phyloP scores from a whole-genome alignment of 1,140 invertebrate genomes.

The Saccostrea cuccullata region DNA sequence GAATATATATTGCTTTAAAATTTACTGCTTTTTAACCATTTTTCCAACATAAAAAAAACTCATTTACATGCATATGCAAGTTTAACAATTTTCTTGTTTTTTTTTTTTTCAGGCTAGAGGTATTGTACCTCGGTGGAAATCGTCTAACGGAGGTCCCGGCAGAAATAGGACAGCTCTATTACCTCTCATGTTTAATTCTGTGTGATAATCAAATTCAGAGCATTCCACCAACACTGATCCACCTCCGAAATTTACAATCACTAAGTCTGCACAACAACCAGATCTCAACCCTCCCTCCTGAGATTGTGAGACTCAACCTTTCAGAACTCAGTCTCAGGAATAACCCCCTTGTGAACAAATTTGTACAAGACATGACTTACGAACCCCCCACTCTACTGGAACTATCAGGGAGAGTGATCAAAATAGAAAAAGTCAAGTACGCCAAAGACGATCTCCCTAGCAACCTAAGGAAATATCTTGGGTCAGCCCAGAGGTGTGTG shows the following conservation, averaged over 20 bases:
- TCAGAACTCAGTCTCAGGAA: conserved; percentile 91
- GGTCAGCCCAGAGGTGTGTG: conserved; percentile 93
- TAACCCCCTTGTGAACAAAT: conserved; percentile 96
- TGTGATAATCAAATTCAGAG: conserved; percentile 94
- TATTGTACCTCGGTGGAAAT: conserved; percentile 96
- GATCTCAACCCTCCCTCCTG: conserved; percentile 93
- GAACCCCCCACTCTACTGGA: conserved; percentile 93
- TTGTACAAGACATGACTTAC: conserved; percentile 94
- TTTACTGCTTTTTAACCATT: too few relatives aligned
- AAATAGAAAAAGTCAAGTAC: conserved; percentile 87
- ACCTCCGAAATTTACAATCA: conserved; percentile 91
- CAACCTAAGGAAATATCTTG: conserved; percentile 88
- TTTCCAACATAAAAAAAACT: too few relatives aligned
- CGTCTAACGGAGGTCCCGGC: conserved; percentile 91
- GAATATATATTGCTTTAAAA: too few relatives aligned
- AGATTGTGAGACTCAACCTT: conserved; percentile 89
- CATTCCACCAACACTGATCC: conserved; percentile 91
- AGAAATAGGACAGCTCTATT: conserved; percentile 88
- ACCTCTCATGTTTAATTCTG: conserved; percentile 91
- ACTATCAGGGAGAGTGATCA: conserved; percentile 91
- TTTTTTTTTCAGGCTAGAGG: conserved; percentile 88
- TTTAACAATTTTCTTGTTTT: conserved; percentile 36
- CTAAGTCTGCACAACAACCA: conserved; percentile 94
- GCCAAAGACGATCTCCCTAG: conserved; percentile 84
- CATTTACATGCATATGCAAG: too few relatives aligned